Conservation (phyloP, 2,888 invertebrate species). For the Oligia strigilis region DNA sequence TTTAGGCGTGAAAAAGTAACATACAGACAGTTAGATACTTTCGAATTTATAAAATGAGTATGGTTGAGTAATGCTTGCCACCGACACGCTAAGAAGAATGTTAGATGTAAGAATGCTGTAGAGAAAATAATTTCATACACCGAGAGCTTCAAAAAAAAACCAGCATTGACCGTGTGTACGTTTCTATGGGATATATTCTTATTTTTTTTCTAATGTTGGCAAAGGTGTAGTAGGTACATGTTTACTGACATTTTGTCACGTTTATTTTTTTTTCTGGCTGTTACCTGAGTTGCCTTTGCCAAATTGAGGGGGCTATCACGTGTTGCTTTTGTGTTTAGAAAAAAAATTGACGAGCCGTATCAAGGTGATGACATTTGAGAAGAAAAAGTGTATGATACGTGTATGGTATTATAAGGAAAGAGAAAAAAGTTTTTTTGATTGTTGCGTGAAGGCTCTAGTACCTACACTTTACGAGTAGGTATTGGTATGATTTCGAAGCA, state of each 20-base stretch:
- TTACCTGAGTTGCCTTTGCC: constrained; percentile 86
- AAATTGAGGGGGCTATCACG: constrained; percentile 84
- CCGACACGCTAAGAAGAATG: neutral
- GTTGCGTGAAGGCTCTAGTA: neutral
- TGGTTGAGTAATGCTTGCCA: too few species aligned
- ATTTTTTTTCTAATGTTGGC: constrained; percentile 73
- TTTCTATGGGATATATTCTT: constrained; percentile 46
- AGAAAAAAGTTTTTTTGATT: neutral
- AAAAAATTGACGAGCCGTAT: constrained; percentile 80
- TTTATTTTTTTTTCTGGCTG: constrained; percentile 78
- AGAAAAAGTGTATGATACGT: constrained; percentile 75
- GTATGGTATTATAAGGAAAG: constrained; percentile 33
- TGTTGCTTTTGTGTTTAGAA: constrained; percentile 76
- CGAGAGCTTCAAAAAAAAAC: constrained; percentile 51
- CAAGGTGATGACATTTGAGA: constrained; percentile 84
- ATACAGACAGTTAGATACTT: neutral
- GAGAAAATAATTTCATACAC: constrained; percentile 40
- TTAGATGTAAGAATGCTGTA: constrained; percentile 12
- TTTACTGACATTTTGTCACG: constrained; percentile 90
- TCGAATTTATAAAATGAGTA: too few species aligned
- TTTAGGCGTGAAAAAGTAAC: neutral
- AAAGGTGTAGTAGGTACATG: constrained; percentile 86
- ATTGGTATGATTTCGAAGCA: neutral
- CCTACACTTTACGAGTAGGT: neutral
- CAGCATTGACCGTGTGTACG: constrained; percentile 51